Evolutionary conservation across 2,888 invertebrate species (phyloP).

Genomic region (Endomychus coccineus): DNA sequence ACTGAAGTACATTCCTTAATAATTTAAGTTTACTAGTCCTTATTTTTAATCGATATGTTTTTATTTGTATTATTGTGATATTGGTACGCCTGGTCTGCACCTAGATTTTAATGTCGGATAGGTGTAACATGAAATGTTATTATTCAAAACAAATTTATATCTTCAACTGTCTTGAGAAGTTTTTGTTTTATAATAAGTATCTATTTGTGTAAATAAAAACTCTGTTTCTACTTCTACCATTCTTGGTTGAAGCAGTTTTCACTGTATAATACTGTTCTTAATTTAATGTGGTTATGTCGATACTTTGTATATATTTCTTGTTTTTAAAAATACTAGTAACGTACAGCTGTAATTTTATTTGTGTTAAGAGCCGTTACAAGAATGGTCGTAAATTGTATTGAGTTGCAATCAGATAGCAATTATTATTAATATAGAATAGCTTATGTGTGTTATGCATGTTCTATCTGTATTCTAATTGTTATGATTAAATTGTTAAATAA

Average conservation of each 20-base stretch:
- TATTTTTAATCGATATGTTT: conserved; percentile 6
- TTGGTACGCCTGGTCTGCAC: too few species aligned
- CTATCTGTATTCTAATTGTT: conserved; percentile 44
- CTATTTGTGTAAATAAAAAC: conserved; percentile 2
- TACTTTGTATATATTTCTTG: conserved; percentile 10
- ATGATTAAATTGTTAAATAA: conserved; percentile 45
- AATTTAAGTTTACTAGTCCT: conserved; percentile 19
- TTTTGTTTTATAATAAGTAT: background rate
- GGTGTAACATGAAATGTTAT: conserved; percentile 2
- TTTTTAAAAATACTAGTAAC: background rate
- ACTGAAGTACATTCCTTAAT: conserved; percentile 10
- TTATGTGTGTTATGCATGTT: conserved; percentile 44
- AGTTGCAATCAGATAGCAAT: conserved; percentile 5
- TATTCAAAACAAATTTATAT: too few species aligned
- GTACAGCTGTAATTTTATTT: conserved; percentile 7
- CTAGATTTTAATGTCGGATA: too few species aligned
- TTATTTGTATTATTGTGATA: conserved; percentile 4
- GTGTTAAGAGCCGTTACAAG: conserved; percentile 5
- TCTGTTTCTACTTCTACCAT: background rate
- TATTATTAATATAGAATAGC: conserved; percentile 25
- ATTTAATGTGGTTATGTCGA: too few species aligned
- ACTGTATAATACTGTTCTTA: too few species aligned
- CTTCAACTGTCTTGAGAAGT: too few species aligned
- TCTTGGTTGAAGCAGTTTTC: too few species aligned
- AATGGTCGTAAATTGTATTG: conserved; percentile 5